A percentile compares a stretch with the other conserved stretches of the same genome.
Conservation (phyloP, 1,140 invertebrate genomes). For the Akabosia matsudoensis region DNA sequence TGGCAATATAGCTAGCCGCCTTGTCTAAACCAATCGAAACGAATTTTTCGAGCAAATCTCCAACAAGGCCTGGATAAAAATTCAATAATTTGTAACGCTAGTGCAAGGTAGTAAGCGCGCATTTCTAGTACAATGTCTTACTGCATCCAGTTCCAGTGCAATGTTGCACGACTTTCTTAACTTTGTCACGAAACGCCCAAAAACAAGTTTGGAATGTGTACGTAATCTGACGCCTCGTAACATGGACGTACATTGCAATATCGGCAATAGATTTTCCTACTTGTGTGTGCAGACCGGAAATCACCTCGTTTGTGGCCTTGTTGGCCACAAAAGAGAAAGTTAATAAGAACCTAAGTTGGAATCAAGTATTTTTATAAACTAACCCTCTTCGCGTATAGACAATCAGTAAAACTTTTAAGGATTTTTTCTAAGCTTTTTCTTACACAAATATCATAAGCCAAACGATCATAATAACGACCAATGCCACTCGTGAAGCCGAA, state of each 20-base stretch:
- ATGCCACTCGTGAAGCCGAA: background rate
- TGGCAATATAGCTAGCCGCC: no score
- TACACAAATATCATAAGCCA: background rate
- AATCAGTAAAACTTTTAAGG: no score
- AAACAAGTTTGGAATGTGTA: background rate
- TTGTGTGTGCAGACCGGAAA: background rate
- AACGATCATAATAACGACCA: background rate
- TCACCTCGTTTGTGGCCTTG: background rate
- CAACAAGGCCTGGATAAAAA: no score
- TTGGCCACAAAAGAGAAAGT: no score
- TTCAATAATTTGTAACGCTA: no score
- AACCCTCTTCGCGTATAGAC: background rate
- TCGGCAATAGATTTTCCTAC: background rate
- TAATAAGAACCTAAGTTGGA: background rate
- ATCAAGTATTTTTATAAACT: background rate
- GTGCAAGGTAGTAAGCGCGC: no score
- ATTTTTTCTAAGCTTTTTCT: background rate
- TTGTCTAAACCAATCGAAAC: no score
- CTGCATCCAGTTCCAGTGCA: no score
- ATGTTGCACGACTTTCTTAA: no score
- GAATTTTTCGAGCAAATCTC: no score
- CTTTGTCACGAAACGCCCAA: background rate
- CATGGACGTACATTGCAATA: background rate
- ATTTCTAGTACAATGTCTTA: no score
- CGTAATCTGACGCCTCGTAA: background rate